Evolutionary conservation across 2,113 vertebrate species (phyloP), one percentile per base, ranked within the genome.

Genomic region (Ahaetulla prasina): DNA sequence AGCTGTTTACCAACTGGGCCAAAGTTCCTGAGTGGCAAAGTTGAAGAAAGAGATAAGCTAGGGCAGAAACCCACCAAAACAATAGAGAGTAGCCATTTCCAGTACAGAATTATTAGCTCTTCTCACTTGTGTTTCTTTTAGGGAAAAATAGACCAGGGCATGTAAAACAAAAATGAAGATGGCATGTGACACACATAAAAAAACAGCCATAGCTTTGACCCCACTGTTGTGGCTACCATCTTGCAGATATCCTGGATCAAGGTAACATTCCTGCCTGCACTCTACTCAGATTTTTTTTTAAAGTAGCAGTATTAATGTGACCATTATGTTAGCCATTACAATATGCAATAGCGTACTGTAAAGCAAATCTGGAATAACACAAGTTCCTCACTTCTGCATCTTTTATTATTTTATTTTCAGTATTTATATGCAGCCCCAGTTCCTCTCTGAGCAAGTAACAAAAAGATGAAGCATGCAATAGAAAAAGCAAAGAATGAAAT

Each of bases 1-100:
- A 98, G 97, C 98, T 98, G 97, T 98, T 98, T 98, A 98, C 97
- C 97, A 97, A 98, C 97, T 97, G 97, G 97, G 97, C 97, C 95
- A 95, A 96, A 97, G 97, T 97, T 96, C 96, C 97, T 93, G 96
- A 97, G 97, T 97, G 95, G 96, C 97, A 96, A 96, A 96, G 96
- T 96, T 95, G 97, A 97, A 98, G 97, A 98, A 97, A 97, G 97
- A 96, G 94, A 96, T 95, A 92, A 95, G 97, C 96, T 96, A 96
- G 96, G 94, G 97, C 97, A 96, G 97, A 96, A 96, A 96, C 97
- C 96, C 93, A 93, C 95, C 92, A 88, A 93, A 86, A 97, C 97
- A 98, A 98, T 97, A 74, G 96, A 93, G 30, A 97, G 97, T 97
- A 95, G 97, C 97, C 97, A 98, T 98, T 98, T 98, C 97, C 97